Evolutionary conservation across 2,113 vertebrate species (phyloP).

Genomic region (Trachemys scripta): DNA sequence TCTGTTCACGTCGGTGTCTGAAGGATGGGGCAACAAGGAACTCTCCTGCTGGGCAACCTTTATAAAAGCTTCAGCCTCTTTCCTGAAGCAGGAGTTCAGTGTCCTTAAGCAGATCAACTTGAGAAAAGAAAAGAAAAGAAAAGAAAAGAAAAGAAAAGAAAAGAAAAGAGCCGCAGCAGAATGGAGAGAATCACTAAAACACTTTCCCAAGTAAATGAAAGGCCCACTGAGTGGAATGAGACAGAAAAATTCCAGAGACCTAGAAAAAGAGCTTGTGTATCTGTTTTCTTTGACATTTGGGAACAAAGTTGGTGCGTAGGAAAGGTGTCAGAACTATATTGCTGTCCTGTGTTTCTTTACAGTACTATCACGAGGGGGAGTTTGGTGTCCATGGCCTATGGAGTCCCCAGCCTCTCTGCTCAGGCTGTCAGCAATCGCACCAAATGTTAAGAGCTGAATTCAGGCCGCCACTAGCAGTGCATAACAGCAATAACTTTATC

Average conservation of each 20-base stretch:
- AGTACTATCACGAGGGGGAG: background rate
- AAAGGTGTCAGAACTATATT: background rate
- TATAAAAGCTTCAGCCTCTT: slow-evolving; percentile 10
- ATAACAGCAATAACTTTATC: background rate
- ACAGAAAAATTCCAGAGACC: slow-evolving; percentile 18
- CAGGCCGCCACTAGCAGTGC: background rate
- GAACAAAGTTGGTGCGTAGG: background rate
- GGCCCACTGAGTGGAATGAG: slow-evolving; percentile 45
- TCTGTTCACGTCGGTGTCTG: slow-evolving; percentile 34
- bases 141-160: slow-evolving; percentile 11
- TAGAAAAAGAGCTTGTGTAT: background rate
- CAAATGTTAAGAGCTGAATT: background rate
- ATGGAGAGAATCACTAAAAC: slow-evolving; percentile 53
- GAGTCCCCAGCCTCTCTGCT: background rate
- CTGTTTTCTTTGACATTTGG: slow-evolving; percentile 8
- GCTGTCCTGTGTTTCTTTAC: background rate
- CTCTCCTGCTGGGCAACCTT: slow-evolving; percentile 64
- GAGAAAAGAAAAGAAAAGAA: background rate
- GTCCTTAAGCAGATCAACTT: slow-evolving; percentile 64
- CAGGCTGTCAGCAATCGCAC: background rate
- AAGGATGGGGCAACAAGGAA: background rate
- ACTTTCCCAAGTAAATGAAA: slow-evolving; percentile 34
- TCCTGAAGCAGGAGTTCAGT: slow-evolving; percentile 16
- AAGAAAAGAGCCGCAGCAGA: slow-evolving; percentile 37
- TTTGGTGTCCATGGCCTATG: background rate